A percentile compares a stretch with the other conserved stretches of the same genome.
Conservation (phyloP, 1,140 invertebrate genomes). For the Habropoda laboriosa region DNA sequence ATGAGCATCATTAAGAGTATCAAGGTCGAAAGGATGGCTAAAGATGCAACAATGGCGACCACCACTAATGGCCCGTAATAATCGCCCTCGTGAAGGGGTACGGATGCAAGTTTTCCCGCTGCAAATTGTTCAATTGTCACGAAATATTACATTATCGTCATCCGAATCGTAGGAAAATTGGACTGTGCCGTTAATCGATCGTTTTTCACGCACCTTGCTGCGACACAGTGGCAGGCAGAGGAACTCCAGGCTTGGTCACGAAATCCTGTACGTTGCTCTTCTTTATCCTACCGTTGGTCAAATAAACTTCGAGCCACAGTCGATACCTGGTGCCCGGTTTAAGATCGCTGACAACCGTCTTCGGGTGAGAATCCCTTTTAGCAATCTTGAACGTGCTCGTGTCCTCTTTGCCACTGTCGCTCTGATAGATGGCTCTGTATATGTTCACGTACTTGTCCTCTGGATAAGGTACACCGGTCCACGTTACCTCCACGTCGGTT, state of each 20-base stretch:
- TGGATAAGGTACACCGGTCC: slow-evolving; percentile 92
- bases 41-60: slow-evolving; percentile 92
- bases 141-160: too few species aligned
- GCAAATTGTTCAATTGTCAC: not conserved
- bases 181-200: too few species aligned
- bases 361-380: slow-evolving; percentile 88
- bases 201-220: slow-evolving; percentile 81
- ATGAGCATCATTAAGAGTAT: slow-evolving; percentile 90
- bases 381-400: slow-evolving; percentile 92
- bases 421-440: slow-evolving; percentile 92
- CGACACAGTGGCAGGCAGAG: slow-evolving; percentile 81
- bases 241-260: slow-evolving; percentile 89
- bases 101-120: slow-evolving; percentile 85
- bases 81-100: slow-evolving; percentile 84
- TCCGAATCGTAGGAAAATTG: too few species aligned
- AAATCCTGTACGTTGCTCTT: slow-evolving; percentile 94
- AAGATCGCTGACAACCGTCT: slow-evolving; percentile 86
- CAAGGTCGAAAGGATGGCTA: slow-evolving; percentile 90
- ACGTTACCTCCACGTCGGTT: slow-evolving; percentile 88
- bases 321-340: slow-evolving; percentile 92
- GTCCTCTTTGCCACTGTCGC: slow-evolving; percentile 88
- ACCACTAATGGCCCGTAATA: slow-evolving; percentile 94
- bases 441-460: slow-evolving; percentile 96
- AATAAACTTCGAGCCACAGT: slow-evolving; percentile 92
- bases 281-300: slow-evolving; percentile 94